These are phyloP conservation scores for Camptogramma bilineatum DNA, from an alignment of 2,888 invertebrate genomes.

Conservation along the genomic window DNA sequence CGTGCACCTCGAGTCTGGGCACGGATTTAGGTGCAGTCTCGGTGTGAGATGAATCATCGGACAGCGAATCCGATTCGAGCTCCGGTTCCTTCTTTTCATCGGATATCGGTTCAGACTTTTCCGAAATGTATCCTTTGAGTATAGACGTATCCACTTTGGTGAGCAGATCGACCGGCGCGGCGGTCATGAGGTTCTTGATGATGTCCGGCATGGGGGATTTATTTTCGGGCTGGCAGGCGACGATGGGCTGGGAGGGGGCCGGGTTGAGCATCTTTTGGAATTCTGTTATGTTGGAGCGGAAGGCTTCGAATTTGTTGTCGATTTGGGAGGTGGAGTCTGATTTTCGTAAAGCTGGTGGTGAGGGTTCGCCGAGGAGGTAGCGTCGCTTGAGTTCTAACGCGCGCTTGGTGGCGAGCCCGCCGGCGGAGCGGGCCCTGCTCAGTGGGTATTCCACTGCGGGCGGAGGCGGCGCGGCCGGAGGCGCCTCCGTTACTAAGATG, in stretches of 20 bases:
- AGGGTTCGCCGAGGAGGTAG: constrained; percentile 91
- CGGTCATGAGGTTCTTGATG: constrained; percentile 77
- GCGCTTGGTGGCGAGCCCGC: constrained; percentile 94
- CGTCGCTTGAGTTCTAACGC: constrained; percentile 94
- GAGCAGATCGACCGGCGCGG: constrained; percentile 73
- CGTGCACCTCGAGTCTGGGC: constrained; percentile 90
- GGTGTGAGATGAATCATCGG: constrained; percentile 72
- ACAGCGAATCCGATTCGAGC: constrained; percentile 87
- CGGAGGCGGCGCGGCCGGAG: constrained; percentile 90
- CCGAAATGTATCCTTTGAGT: constrained; percentile 77
- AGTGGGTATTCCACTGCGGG: constrained; percentile 89
- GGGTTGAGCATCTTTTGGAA: constrained; percentile 94
- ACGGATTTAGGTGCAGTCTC: constrained; percentile 79
- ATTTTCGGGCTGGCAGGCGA: constrained; percentile 68
- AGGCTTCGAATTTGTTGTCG: constrained; percentile 93
- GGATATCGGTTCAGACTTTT: constrained; percentile 82
- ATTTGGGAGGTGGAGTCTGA: constrained; percentile 93
- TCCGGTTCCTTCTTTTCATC: constrained; percentile 72
- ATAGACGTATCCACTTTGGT: constrained; percentile 67
- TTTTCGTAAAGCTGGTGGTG: constrained; percentile 90
- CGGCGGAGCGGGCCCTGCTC: constrained; percentile 93
- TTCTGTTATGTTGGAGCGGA: constrained; percentile 94
- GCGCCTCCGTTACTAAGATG: constrained; percentile 91
- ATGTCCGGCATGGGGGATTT: constrained; percentile 86
- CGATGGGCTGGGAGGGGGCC: constrained; percentile 80